phyloP scores from a whole-genome alignment of 2,888 invertebrate species.

The Hypena proboscidalis region DNA sequence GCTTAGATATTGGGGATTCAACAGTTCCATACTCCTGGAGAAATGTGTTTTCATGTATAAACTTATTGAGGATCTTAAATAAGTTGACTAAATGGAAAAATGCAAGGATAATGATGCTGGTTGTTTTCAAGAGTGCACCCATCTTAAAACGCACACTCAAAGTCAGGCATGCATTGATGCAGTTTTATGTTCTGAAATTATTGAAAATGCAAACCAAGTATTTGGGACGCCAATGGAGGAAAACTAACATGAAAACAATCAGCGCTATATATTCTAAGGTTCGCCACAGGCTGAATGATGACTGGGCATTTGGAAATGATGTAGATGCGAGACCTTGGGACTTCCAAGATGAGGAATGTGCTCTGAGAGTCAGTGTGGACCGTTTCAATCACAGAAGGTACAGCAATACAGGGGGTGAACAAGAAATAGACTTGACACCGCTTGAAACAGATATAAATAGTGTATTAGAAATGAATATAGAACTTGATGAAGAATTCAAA shows the following conservation, averaged over 20 bases:
- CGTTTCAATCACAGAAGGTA: conserved; percentile 98
- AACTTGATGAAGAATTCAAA: conserved; percentile 96
- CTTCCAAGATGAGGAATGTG: conserved; percentile 98
- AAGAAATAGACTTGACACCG: conserved; percentile 86
- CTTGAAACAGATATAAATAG: conserved; percentile 93
- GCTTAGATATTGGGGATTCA: conserved; percentile 93
- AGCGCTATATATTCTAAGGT: conserved; percentile 99
- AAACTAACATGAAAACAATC: conserved; percentile 99
- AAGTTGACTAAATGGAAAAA: conserved; percentile 99
- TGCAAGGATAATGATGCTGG: conserved; percentile 99
- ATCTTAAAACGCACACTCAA: conserved; percentile 98
- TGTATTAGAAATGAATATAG: conserved; percentile 91
- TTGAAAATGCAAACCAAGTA: conserved; percentile 99
- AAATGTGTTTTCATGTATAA: conserved; percentile 99
- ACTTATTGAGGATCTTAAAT: conserved; percentile 97
- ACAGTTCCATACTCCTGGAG: conserved; percentile 96
- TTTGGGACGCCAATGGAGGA: conserved; percentile 99
- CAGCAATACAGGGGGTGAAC: conserved; percentile 79
- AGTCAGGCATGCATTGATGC: conserved; percentile 98
- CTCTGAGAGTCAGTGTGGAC: conserved; percentile 96
- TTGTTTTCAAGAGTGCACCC: conserved; percentile 99
- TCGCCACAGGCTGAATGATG: conserved; percentile 97
- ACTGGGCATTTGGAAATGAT: conserved; percentile 99
- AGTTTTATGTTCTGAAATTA: conserved; percentile 98
- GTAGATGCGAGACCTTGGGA: conserved; percentile 99